Percentiles rank a stretch among this genome's conserved stretches.
Conservation (phyloP, 2,113 vertebrate genomes). For the Hucho hucho region DNA sequence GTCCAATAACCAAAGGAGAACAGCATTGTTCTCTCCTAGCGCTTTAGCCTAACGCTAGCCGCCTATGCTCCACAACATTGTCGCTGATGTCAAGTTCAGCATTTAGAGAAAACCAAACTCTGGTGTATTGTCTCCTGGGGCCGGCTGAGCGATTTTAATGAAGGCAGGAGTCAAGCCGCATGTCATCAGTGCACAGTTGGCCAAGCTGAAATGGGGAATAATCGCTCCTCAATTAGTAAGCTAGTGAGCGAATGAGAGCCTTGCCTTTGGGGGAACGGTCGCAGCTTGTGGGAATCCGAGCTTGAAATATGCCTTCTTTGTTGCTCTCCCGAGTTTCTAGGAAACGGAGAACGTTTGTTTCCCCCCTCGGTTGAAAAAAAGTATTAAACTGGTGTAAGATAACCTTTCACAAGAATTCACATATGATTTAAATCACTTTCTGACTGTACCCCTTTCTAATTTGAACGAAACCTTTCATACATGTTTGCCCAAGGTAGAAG, state of each 20-base stretch:
- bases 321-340: constrained; percentile 25
- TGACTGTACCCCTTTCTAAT: no score
- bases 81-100: constrained; percentile 30
- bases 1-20: background rate
- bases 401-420: constrained; percentile 13
- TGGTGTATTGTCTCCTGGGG: background rate
- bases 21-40: background rate
- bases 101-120: constrained; percentile 19
- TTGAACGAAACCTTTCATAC: no score
- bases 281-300: background rate
- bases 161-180: constrained; percentile 15
- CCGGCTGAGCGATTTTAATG: background rate
- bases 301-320: constrained; percentile 24
- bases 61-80: background rate
- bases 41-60: background rate
- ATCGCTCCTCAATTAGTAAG: constrained; percentile 11
- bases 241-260: background rate
- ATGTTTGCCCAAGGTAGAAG: no score
- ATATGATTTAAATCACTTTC: no score
- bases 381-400: background rate
- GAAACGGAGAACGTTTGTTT: background rate
- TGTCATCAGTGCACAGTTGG: constrained; percentile 18
- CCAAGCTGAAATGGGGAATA: constrained; percentile 13
- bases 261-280: constrained; percentile 23
- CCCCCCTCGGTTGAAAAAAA: background rate